Evolutionary conservation across 2,113 vertebrate species (phyloP), one percentile per base, ranked within the genome.

Genomic region (Dryoscopus gambensis): DNA sequence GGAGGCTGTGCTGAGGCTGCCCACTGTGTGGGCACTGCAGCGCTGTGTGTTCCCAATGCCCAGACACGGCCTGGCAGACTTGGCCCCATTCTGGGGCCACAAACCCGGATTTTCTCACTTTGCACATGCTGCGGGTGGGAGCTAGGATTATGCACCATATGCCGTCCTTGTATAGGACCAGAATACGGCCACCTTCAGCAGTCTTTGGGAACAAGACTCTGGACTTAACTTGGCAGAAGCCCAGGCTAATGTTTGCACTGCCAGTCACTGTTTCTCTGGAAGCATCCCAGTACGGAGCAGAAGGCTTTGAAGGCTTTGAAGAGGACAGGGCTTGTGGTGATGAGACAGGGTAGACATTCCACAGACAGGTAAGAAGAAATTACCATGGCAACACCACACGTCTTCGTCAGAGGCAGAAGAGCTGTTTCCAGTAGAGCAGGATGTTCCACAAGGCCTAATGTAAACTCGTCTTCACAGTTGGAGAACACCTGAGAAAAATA

Each of bases 111-210:
- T 49, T 89, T 56, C 56, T 82, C 52, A 8, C 60, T 74, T 28
- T 39, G n/a, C 39, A 59, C 52, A 39, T 11, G 50, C 37, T 19
- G 9, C 78, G 24, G 15, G 27, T 3, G 65, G 64, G 46, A 8
- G 37, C 35, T 82, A 46, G 56, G 74, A 49, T 62, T 44, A 70
- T 5, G 21, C 31, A 22, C 19, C 28, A 13, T 13, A 46, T 17
- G 31, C 25, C 1, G 0, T n/a, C 67, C 59, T 57, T 24, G 37
- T 3, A 24, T 0, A 44, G 22, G 22, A 63, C 42, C 30, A 28
- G 49, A 31, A 47, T 19, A 33, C 0, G 21, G 62, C 35, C 56
- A 23, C 22, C 63, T 35, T 71, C 35, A 75, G 47, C 52, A 67
- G 56, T 17, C 52, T 79, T 55, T 19, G 30, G 42, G 35, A 84